A percentile compares a stretch with the other conserved stretches of the same genome.
Evolutionary conservation across 2,888 invertebrate species (phyloP).

Genomic region (Meghimatium bilineatum): DNA sequence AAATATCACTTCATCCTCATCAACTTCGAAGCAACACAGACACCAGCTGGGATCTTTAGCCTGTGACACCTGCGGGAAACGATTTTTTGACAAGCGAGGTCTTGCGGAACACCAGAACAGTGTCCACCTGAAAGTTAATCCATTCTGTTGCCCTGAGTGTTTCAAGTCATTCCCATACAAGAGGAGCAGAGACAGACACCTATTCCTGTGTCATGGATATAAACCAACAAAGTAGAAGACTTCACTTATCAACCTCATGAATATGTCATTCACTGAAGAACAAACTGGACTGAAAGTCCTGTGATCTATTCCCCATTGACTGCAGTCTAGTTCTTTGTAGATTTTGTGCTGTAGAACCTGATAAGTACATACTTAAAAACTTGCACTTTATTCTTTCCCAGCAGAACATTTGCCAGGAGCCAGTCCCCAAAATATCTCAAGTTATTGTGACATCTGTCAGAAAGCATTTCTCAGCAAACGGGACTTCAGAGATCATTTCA

Average conservation of each 20-base stretch:
- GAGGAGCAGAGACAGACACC: constrained; percentile 40
- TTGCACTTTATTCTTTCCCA: constrained; percentile 34
- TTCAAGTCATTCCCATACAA: constrained; percentile 41
- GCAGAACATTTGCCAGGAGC: constrained; percentile 1
- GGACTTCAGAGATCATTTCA: constrained; percentile 40
- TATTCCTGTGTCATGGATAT: constrained; percentile 24
- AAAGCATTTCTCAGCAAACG: constrained; percentile 38
- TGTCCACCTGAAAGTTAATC: constrained; percentile 30
- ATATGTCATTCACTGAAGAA: background rate
- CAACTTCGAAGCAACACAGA: constrained; percentile 5
- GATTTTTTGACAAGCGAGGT: constrained; percentile 26
- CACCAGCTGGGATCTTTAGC: constrained; percentile 21
- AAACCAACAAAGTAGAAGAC: background rate
- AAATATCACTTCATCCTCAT: constrained; percentile 11
- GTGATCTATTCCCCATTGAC: background rate
- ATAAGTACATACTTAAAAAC: constrained; percentile 18
- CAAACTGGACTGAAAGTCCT: background rate
- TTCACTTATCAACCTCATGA: background rate
- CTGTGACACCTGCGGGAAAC: constrained; percentile 36
- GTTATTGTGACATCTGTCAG: constrained; percentile 31
- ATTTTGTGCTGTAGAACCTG: background rate
- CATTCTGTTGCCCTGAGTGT: constrained; percentile 37
- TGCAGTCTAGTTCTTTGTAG: background rate
- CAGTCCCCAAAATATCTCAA: background rate
- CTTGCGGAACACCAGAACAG: constrained; percentile 39